Conservation (phyloP, 2,888 invertebrate genomes). For the Coecobrya sp. region DNA sequence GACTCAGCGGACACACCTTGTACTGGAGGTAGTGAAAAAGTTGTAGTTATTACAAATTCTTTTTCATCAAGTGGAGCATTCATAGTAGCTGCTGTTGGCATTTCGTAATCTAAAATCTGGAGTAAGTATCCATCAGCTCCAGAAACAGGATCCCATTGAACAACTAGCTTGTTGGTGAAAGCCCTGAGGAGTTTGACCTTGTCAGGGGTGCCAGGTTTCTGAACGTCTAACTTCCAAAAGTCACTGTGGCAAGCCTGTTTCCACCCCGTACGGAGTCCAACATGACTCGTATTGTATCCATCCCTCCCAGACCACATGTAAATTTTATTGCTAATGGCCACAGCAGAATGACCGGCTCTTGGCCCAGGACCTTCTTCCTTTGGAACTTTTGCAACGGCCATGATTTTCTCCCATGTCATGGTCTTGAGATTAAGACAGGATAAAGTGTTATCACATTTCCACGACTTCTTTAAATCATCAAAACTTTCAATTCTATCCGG, state of each 20-base stretch:
- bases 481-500: no score
- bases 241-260: slow-evolving; percentile 95
- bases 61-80: no score
- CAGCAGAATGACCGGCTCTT: slow-evolving; percentile 13
- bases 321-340: background rate
- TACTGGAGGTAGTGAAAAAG: no score
- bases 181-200: slow-evolving; percentile 98
- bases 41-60: no score
- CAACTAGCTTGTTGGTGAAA: slow-evolving; percentile 96
- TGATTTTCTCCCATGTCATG: background rate
- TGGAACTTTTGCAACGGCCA: background rate
- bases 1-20: no score
- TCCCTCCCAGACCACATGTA: slow-evolving; percentile 4
- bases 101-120: slow-evolving; percentile 88
- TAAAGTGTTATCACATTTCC: slow-evolving; percentile 13
- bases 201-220: slow-evolving; percentile 96
- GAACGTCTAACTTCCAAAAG: slow-evolving; percentile 97
- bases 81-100: background rate
- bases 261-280: background rate
- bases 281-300: background rate
- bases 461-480: no score
- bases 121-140: slow-evolving; percentile 97
- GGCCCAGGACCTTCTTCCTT: background rate
- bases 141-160: slow-evolving; percentile 97
- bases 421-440: slow-evolving; percentile 17